Evolutionary conservation across 2,888 invertebrate genomes (phyloP).

Genomic region (Odontomyia ornata): DNA sequence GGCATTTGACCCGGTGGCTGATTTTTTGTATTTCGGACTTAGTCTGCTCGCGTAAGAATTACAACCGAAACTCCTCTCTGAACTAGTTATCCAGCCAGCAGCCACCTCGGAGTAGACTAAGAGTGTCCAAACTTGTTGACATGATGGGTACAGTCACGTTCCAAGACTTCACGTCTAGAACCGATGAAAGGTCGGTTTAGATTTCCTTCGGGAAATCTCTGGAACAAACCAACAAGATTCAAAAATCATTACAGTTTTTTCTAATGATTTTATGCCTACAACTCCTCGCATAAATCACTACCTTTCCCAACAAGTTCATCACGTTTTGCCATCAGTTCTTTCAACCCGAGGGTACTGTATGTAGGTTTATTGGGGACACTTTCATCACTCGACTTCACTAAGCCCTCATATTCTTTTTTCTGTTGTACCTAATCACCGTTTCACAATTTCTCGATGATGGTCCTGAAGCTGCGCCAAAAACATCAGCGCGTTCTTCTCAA

Average conservation of each 20-base stretch:
- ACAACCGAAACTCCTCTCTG: too few relatives aligned
- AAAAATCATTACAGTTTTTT: conserved; percentile 52
- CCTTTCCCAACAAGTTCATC: conserved; percentile 92
- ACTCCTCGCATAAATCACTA: conserved; percentile 91
- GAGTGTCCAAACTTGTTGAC: too few relatives aligned
- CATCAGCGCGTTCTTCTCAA: conserved; percentile 91
- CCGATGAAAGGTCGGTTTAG: too few relatives aligned
- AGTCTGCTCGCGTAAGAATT: too few relatives aligned
- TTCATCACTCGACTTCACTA: conserved; percentile 67
- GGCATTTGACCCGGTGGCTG: too few relatives aligned
- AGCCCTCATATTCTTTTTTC: conserved; percentile 80
- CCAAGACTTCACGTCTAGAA: too few relatives aligned
- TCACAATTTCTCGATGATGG: conserved; percentile 85
- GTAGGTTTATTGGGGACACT: conserved; percentile 82
- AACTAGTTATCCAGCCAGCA: too few relatives aligned
- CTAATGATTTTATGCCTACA: conserved; percentile 72
- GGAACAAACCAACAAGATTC: too few relatives aligned
- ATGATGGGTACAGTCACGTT: too few relatives aligned
- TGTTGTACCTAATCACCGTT: conserved; percentile 68
- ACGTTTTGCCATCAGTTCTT: conserved; percentile 74
- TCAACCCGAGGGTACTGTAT: conserved; percentile 71
- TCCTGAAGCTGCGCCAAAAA: conserved; percentile 89
- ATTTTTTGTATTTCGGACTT: too few relatives aligned
- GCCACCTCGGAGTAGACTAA: too few relatives aligned
- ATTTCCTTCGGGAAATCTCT: too few relatives aligned